These are phyloP conservation scores for Halichoeres trimaculatus DNA, from an alignment of 2,113 vertebrate genomes.

Conservation along the genomic window DNA sequence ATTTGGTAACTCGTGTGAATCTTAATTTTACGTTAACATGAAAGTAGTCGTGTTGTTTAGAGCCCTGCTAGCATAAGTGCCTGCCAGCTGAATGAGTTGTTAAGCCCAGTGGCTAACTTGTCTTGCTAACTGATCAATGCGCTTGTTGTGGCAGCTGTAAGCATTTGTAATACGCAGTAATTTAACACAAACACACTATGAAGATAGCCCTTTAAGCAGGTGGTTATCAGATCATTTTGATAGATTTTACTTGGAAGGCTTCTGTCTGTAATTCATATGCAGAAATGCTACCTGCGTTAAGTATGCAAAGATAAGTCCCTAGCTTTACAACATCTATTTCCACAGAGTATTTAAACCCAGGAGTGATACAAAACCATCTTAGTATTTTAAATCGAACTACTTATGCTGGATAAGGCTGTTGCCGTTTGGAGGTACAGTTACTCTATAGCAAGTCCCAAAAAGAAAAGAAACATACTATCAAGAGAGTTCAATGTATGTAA, in stretches of 20 bases:
- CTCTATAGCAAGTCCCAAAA: not conserved
- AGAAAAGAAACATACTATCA: not conserved
- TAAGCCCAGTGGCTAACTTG: not conserved
- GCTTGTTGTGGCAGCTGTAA: not conserved
- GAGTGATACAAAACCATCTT: too few species aligned
- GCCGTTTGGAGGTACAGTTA: not conserved
- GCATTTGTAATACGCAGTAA: too few species aligned
- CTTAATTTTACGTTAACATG: not conserved
- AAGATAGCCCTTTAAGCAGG: too few species aligned
- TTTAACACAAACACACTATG: too few species aligned
- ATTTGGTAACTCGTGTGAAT: not conserved
- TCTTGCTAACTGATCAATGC: not conserved
- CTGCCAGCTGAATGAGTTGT: not conserved
- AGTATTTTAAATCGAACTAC: fast-evolving
- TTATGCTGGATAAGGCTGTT: not conserved
- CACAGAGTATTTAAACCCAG: too few species aligned
- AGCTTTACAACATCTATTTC: too few species aligned
- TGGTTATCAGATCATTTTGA: not conserved
- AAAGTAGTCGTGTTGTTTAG: not conserved
- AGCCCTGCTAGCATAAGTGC: not conserved
- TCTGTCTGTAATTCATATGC: not conserved
- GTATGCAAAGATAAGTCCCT: not conserved
- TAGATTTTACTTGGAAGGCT: not conserved
- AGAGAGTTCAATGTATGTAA: too few species aligned
- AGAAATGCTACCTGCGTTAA: not conserved